phyloP scores from a whole-genome alignment of 2,888 invertebrate genomes.

The Microctonus hyperodae region DNA sequence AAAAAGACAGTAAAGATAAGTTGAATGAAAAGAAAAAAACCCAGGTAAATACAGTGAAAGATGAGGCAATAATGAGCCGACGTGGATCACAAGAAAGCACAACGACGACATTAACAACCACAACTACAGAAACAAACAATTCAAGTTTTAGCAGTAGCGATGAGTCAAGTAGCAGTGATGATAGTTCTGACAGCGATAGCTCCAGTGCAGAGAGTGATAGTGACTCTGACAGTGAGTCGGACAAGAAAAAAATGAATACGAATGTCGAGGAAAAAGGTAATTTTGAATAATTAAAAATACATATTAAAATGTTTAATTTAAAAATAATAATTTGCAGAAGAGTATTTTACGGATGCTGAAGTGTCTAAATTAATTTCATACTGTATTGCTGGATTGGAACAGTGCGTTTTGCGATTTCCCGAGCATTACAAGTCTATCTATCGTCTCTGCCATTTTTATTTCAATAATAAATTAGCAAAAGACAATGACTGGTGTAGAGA shows the following conservation, averaged over 20 bases:
- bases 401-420: slow-evolving; percentile 84
- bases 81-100: slow-evolving; percentile 62
- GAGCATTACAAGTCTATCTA: slow-evolving; percentile 94
- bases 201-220: slow-evolving; percentile 65
- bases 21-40: slow-evolving; percentile 47
- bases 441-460: slow-evolving; percentile 84
- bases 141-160: slow-evolving; percentile 62
- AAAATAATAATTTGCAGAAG: slow-evolving; percentile 41
- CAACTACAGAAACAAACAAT: slow-evolving; percentile 62
- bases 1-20: slow-evolving; percentile 46
- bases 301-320: background rate
- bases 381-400: slow-evolving; percentile 81
- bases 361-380: slow-evolving; percentile 70
- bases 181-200: slow-evolving; percentile 65
- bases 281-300: background rate
- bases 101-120: slow-evolving; percentile 61
- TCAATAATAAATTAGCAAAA: slow-evolving; percentile 74
- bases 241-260: slow-evolving; percentile 50
- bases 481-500: slow-evolving; percentile 76
- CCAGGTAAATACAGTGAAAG: slow-evolving; percentile 43
- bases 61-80: slow-evolving; percentile 51
- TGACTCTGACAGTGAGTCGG: slow-evolving; percentile 66
- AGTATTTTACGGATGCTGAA: slow-evolving; percentile 65
- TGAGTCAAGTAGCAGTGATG: slow-evolving; percentile 68
- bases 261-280: slow-evolving; percentile 46